A percentile compares a stretch with the other conserved stretches of the same genome.
These are phyloP conservation scores for Pomacea canaliculata DNA, from an alignment of 2,888 invertebrate genomes.

Conservation along the genomic window DNA sequence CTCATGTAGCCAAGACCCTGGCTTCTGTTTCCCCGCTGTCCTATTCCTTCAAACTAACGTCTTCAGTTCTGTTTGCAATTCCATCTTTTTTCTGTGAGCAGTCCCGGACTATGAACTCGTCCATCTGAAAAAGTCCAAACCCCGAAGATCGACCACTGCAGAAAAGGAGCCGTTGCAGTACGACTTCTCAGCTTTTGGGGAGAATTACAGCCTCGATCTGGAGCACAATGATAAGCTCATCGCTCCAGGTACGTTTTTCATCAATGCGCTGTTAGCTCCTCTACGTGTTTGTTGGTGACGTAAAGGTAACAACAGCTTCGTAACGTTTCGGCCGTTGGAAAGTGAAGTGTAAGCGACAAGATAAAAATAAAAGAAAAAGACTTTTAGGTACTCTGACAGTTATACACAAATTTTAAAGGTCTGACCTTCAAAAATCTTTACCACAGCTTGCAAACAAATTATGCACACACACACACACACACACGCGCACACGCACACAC, in stretches of 20 bases:
- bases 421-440: too few relatives aligned
- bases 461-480: too few relatives aligned
- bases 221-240: constrained; percentile 44
- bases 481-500: too few relatives aligned
- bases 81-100: constrained; percentile 14
- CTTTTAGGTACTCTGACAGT: background rate
- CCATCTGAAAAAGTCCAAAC: constrained; percentile 31
- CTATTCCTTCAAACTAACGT: too few relatives aligned
- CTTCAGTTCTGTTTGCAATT: too few relatives aligned
- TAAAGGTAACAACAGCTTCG: background rate
- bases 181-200: constrained; percentile 40
- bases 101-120: constrained; percentile 47
- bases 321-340: background rate
- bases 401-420: too few relatives aligned
- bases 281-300: background rate
- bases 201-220: constrained; percentile 38
- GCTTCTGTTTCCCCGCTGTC: too few relatives aligned
- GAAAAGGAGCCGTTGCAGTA: constrained; percentile 32
- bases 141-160: constrained; percentile 11
- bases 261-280: background rate
- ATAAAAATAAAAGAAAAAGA: too few relatives aligned
- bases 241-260: constrained; percentile 38
- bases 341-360: background rate
- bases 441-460: too few relatives aligned
- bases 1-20: too few relatives aligned